Percentiles rank a stretch among this genome's conserved stretches.
Conservation (phyloP, 2,888 invertebrate species). For the Phortica okadai region DNA sequence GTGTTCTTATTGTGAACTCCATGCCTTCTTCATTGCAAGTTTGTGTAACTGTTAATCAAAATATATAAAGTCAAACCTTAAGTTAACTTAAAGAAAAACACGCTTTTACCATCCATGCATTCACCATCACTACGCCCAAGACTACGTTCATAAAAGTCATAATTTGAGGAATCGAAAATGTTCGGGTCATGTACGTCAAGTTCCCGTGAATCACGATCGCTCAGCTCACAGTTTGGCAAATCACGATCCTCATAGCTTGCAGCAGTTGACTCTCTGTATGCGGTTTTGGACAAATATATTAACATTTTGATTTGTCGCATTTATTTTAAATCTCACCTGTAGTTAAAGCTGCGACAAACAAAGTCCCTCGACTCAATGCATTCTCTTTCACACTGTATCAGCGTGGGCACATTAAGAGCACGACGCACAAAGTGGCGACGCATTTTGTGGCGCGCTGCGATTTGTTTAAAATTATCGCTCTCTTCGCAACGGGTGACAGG, state of each 20-base stretch:
- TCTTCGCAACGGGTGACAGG: slow-evolving; percentile 84
- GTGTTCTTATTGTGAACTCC: slow-evolving; percentile 92
- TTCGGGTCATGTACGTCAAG: slow-evolving; percentile 90
- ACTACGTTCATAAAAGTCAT: slow-evolving; percentile 90
- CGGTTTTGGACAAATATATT: background rate
- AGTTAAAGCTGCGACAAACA: slow-evolving; percentile 91
- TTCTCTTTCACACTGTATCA: slow-evolving; percentile 89
- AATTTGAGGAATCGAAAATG: slow-evolving; percentile 90
- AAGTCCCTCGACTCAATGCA: slow-evolving; percentile 90
- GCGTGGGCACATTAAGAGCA: slow-evolving; percentile 83
- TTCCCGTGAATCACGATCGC: slow-evolving; percentile 90
- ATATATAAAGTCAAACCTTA: background rate
- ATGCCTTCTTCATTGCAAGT: slow-evolving; percentile 95
- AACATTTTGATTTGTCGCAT: background rate
- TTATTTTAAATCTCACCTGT: slow-evolving; percentile 78
- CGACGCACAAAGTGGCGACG: slow-evolving; percentile 87
- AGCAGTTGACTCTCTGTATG: slow-evolving; percentile 78
- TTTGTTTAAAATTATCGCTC: slow-evolving; percentile 88
- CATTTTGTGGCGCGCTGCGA: slow-evolving; percentile 86
- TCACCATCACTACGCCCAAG: slow-evolving; percentile 84
- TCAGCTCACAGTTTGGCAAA: slow-evolving; percentile 87
- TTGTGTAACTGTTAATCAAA: slow-evolving; percentile 83
- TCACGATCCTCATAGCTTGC: slow-evolving; percentile 80
- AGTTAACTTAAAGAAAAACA: background rate
- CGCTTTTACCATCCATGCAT: slow-evolving; percentile 87